Evolutionary conservation across 2,888 invertebrate species (phyloP).

Genomic region (Philhelius pedissequus): DNA sequence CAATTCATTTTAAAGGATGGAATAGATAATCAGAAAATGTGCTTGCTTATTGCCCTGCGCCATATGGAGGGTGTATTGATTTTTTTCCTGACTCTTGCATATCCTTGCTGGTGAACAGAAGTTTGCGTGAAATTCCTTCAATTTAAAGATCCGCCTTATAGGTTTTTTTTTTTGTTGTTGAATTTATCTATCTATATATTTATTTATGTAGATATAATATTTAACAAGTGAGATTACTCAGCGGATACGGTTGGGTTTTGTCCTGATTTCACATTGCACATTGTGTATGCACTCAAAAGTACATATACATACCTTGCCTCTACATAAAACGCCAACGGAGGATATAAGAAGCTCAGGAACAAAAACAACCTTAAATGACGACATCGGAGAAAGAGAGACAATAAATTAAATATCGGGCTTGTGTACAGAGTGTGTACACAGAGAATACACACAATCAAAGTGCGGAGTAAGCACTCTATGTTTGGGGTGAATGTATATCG

Average conservation of each 20-base stretch:
- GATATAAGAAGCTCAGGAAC: not conserved
- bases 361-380: not conserved
- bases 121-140: constrained; percentile 55
- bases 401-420: constrained; percentile 54
- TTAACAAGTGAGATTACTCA: constrained; percentile 29
- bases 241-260: constrained; percentile 39
- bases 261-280: constrained; percentile 62
- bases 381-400: constrained; percentile 54
- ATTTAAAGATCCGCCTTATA: constrained; percentile 56
- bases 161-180: constrained; percentile 15
- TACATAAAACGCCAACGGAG: too few species aligned
- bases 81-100: not conserved
- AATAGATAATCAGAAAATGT: not conserved
- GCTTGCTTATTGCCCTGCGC: constrained; percentile 46
- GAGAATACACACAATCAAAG: not conserved
- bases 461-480: not conserved
- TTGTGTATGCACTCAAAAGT: constrained; percentile 27
- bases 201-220: constrained; percentile 40
- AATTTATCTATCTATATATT: not conserved
- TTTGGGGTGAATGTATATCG: constrained; percentile 57
- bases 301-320: too few species aligned
- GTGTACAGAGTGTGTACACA: constrained; percentile 1
- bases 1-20: constrained; percentile 10
- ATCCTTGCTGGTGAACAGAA: constrained; percentile 42
- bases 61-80: constrained; percentile 62